phyloP scores from a whole-genome alignment of 1,140 invertebrate genomes.

The Drosophila cardini region DNA sequence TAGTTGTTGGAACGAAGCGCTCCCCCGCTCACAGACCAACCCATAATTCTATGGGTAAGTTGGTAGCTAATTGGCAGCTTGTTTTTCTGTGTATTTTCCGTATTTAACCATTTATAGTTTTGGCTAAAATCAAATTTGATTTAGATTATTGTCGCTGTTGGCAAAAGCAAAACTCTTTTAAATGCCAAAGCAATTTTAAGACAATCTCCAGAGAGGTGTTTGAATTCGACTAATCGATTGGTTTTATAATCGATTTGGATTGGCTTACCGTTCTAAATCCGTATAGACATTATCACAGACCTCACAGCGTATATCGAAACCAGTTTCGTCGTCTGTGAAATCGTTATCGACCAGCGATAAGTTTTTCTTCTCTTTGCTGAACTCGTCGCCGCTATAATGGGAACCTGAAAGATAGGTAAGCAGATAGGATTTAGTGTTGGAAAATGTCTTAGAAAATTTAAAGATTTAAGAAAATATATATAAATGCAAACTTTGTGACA shows the following conservation, averaged over 20 bases:
- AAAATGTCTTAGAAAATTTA: not conserved
- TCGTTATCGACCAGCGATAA: conserved; percentile 83
- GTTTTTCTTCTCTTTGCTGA: conserved; percentile 63
- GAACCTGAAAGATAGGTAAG: conserved; percentile 85
- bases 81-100: conserved; percentile 47
- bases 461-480: not conserved
- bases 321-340: conserved; percentile 87
- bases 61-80: conserved; percentile 80
- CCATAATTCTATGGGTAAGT: conserved; percentile 80
- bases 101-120: conserved; percentile 8
- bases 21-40: conserved; percentile 20
- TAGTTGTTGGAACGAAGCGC: not conserved
- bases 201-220: conserved; percentile 51
- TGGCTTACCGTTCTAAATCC: conserved; percentile 90
- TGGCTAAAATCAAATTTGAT: conserved; percentile 47
- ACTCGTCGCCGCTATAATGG: conserved; percentile 88
- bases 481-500: no score
- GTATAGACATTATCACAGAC: conserved; percentile 89
- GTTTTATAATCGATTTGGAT: conserved; percentile 53
- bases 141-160: conserved; percentile 61
- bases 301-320: conserved; percentile 87
- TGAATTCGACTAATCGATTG: not conserved
- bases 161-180: conserved; percentile 31
- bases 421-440: not conserved
- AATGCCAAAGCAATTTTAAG: conserved; percentile 77